Conservation (phyloP, 1,140 invertebrate species). For the Delia radicum region DNA sequence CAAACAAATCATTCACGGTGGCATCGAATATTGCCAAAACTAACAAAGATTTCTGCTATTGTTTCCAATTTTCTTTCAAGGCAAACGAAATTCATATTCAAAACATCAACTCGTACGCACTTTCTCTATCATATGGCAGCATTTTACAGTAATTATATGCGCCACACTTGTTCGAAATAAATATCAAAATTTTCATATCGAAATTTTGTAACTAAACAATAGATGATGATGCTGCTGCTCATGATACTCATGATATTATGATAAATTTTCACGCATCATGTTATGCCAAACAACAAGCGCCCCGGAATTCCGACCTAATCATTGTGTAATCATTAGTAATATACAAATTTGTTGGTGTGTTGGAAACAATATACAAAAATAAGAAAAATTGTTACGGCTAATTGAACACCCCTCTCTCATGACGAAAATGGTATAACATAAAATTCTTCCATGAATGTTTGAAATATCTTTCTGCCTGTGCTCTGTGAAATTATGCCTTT, state of each 20-base stretch:
- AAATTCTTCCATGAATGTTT: background rate
- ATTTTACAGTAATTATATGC: slow-evolving; percentile 7
- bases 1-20: slow-evolving; percentile 20
- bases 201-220: background rate
- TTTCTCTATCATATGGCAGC: too few species aligned
- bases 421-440: slow-evolving; percentile 4
- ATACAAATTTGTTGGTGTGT: slow-evolving; percentile 4
- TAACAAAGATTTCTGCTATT: background rate
- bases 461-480: too few species aligned
- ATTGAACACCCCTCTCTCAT: slow-evolving; percentile 54
- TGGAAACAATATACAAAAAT: background rate
- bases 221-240: background rate
- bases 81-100: background rate
- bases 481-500: background rate
- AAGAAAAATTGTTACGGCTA: slow-evolving; percentile 49
- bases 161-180: slow-evolving; percentile 14
- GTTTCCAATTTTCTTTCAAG: background rate
- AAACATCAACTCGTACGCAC: background rate
- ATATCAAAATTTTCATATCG: background rate
- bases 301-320: slow-evolving; percentile 42
- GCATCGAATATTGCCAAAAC: slow-evolving; percentile 21
- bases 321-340: slow-evolving; percentile 55
- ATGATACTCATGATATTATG: slow-evolving; percentile 12
- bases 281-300: background rate
- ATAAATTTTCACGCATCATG: slow-evolving; percentile 30